These are phyloP conservation scores for Adelosebastes latens DNA, from an alignment of 2,797 vertebrate genomes.

Conservation along the genomic window DNA sequence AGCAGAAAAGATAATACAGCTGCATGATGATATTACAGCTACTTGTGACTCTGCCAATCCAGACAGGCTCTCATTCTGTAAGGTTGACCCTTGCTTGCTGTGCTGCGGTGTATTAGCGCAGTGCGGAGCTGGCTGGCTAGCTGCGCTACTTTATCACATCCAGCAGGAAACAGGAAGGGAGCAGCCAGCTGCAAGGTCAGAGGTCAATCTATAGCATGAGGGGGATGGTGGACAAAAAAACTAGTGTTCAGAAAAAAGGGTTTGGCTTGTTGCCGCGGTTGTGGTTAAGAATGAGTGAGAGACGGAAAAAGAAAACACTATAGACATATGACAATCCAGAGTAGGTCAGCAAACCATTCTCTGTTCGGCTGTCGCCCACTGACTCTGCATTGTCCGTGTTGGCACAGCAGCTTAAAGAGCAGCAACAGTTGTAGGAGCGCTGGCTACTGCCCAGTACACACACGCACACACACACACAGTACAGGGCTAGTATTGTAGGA, in stretches of 20 bases:
- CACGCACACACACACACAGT: background rate
- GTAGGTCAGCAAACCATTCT: conserved; percentile 16
- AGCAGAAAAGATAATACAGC: conserved; percentile 59
- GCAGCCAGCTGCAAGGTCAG: conserved; percentile 81
- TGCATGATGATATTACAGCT: conserved; percentile 56
- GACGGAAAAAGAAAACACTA: conserved; percentile 7
- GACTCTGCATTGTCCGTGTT: conserved; percentile 38
- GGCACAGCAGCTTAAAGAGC: conserved; percentile 46
- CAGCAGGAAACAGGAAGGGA: conserved; percentile 86
- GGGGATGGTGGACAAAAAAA: conserved; percentile 67
- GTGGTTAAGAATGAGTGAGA: conserved; percentile 13
- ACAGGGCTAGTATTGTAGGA: conserved; percentile 53
- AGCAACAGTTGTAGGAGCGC: conserved; percentile 43
- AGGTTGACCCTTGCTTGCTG: conserved; percentile 63
- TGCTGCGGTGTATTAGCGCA: conserved; percentile 54
- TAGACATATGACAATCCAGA: conserved; percentile 5
- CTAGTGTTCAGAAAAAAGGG: conserved; percentile 62
- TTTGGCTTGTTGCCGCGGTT: conserved; percentile 38
- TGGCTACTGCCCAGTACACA: conserved; percentile 29
- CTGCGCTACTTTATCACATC: conserved; percentile 77
- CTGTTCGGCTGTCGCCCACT: conserved; percentile 2
- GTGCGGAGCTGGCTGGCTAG: conserved; percentile 52
- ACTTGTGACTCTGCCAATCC: conserved; percentile 55
- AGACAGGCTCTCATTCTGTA: conserved; percentile 58
- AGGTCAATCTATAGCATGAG: conserved; percentile 78